A percentile compares a stretch with the other conserved stretches of the same genome.
Evolutionary conservation across 1,140 invertebrate species (phyloP).

Genomic region (Zophobas atratus): DNA sequence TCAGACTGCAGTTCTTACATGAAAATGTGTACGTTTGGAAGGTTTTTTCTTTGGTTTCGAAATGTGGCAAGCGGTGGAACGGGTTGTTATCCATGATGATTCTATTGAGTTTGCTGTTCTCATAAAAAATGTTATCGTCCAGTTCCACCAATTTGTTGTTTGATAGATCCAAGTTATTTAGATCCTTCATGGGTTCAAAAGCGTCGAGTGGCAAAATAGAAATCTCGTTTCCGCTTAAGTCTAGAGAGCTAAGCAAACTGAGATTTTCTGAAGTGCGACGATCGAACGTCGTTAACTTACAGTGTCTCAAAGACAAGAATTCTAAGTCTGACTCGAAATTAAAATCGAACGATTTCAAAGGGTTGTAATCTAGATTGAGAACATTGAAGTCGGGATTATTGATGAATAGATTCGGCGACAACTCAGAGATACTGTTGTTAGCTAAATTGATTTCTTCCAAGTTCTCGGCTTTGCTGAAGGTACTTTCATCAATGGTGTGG

Average conservation of each 20-base stretch:
- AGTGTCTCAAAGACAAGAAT: constrained; percentile 60
- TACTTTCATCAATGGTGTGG: constrained; percentile 55
- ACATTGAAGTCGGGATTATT: constrained; percentile 58
- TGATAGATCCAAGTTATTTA: constrained; percentile 62
- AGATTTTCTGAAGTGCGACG: constrained; percentile 54
- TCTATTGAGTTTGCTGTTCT: constrained; percentile 59
- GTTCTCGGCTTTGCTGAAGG: constrained; percentile 58
- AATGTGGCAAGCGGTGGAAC: constrained; percentile 61
- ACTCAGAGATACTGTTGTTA: constrained; percentile 61
- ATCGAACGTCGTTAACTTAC: constrained; percentile 59
- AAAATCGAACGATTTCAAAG: constrained; percentile 57
- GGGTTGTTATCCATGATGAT: constrained; percentile 62
- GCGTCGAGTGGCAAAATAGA: constrained; percentile 52
- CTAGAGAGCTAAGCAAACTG: constrained; percentile 56
- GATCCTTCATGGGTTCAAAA: constrained; percentile 57
- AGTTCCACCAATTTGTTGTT: constrained; percentile 61
- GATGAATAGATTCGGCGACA: constrained; percentile 57
- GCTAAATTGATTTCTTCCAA: constrained; percentile 61
- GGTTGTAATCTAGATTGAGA: constrained; percentile 63
- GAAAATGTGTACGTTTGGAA: constrained; percentile 62
- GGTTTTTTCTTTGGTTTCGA: constrained; percentile 51
- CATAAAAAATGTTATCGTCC: constrained; percentile 58
- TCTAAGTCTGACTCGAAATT: constrained; percentile 59
- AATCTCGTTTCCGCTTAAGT: constrained; percentile 63
- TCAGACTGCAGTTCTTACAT: constrained; percentile 62